Percentiles rank a stretch among this genome's conserved stretches.
These are phyloP conservation scores for Caranx melampygus DNA, from an alignment of 2,113 vertebrate species.

Conservation along the genomic window DNA sequence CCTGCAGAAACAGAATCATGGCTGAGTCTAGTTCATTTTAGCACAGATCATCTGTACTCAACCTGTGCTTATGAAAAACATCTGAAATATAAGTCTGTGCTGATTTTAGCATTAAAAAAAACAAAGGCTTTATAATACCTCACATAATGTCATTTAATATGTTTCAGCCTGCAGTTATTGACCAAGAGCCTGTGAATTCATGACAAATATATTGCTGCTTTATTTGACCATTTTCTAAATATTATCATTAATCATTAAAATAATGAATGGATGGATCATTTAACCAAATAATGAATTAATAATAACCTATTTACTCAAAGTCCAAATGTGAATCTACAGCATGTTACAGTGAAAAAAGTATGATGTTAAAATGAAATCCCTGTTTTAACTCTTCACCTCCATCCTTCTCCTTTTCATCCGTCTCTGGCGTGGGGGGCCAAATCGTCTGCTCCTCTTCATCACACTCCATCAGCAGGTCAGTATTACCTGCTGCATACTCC, in stretches of 20 bases:
- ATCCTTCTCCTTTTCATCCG: neutral
- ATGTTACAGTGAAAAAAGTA: no score
- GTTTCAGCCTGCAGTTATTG: no score
- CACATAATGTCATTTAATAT: no score
- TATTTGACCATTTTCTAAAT: neutral
- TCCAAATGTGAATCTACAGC: no score
- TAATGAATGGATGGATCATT: neutral
- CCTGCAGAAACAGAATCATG: constrained; percentile 21
- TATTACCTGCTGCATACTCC: neutral
- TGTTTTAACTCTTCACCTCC: constrained; percentile 37
- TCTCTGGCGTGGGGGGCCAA: neutral
- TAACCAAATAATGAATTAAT: no score
- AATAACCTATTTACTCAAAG: no score
- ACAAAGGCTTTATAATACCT: no score
- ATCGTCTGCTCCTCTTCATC: constrained; percentile 36
- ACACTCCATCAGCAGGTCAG: constrained; percentile 48
- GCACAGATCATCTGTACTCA: neutral
- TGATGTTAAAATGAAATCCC: no score
- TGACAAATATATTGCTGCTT: no score
- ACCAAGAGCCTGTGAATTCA: neutral
- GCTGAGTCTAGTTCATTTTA: neutral
- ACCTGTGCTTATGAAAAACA: no score
- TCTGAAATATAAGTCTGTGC: no score
- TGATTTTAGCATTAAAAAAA: no score
- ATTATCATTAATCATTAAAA: neutral